These are phyloP conservation scores for Sebastes schlegelii DNA, from an alignment of 2,113 vertebrate species.

Conservation along the genomic window DNA sequence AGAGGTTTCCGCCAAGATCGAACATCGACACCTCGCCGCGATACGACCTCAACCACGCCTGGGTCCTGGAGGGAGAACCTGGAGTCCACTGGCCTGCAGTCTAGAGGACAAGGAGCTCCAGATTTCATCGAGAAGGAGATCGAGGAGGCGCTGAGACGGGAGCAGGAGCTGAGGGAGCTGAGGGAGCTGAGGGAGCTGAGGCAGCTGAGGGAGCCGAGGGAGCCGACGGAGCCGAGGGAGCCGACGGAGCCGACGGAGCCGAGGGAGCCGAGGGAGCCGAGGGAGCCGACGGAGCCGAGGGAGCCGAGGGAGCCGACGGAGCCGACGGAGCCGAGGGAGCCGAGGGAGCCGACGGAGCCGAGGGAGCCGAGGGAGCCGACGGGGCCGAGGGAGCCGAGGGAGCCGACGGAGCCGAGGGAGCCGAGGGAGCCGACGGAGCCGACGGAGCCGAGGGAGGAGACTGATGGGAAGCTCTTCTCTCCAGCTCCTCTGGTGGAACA, in stretches of 20 bases:
- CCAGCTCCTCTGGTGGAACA: conserved; percentile 62
- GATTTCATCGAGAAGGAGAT: conserved; percentile 90
- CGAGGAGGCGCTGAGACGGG: conserved; percentile 84
- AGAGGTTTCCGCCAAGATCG: background rate
- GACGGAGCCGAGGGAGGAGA: conserved; percentile 59
- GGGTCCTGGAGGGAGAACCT: conserved; percentile 60
- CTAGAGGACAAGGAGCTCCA: conserved; percentile 73
- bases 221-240: conserved; percentile 37
- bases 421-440: conserved; percentile 45
- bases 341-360: no score
- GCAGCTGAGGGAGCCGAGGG: conserved; percentile 55
- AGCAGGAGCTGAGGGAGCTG: conserved; percentile 87
- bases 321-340: no score
- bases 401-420: conserved; percentile 50
- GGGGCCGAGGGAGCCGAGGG: no score
- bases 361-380: no score
- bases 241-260: conserved; percentile 45
- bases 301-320: conserved; percentile 10
- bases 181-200: conserved; percentile 40
- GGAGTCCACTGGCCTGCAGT: conserved; percentile 74
- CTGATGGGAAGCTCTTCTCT: conserved; percentile 4
- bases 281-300: conserved; percentile 24
- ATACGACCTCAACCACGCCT: background rate
- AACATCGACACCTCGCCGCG: background rate
- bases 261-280: conserved; percentile 54